Evolutionary conservation across 2,888 invertebrate genomes (phyloP).

Genomic region (Yponomeuta malinellus): DNA sequence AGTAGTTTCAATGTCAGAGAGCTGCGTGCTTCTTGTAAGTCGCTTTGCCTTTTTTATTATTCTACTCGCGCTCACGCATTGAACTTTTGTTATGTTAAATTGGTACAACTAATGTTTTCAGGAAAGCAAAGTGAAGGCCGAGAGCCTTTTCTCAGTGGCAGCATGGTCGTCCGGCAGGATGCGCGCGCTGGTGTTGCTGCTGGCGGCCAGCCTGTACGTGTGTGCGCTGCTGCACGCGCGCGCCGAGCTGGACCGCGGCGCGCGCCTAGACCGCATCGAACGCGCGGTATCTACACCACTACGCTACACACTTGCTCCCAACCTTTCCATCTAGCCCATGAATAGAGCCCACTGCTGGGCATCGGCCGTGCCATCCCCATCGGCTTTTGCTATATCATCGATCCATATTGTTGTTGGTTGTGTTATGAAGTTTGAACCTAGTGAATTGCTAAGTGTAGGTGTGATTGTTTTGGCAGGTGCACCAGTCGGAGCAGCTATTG

Average conservation of each 20-base stretch:
- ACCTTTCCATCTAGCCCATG: not conserved
- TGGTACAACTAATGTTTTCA: not conserved
- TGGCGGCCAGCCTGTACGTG: not conserved
- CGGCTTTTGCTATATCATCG: too few species aligned
- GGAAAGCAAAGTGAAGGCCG: not conserved
- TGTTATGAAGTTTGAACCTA: not conserved
- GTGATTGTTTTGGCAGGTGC: not conserved
- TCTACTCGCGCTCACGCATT: not conserved
- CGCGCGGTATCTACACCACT: not conserved
- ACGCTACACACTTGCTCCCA: not conserved
- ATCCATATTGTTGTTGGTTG: too few species aligned
- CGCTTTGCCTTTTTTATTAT: not conserved
- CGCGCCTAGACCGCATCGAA: not conserved
- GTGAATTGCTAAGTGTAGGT: not conserved
- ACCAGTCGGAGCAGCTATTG: not conserved
- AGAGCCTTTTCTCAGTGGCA: not conserved
- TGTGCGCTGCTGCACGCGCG: not conserved
- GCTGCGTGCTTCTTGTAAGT: not conserved
- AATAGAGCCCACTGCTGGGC: too few species aligned
- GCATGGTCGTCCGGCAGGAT: not conserved
- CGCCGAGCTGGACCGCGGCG: not conserved
- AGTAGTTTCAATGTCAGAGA: not conserved
- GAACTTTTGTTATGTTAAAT: not conserved
- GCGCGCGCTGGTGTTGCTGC: not conserved
- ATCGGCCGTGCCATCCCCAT: too few species aligned